Percentiles rank a stretch among this genome's conserved stretches.
phyloP scores from a whole-genome alignment of 2,797 vertebrate genomes.

The Ispidina picta region DNA sequence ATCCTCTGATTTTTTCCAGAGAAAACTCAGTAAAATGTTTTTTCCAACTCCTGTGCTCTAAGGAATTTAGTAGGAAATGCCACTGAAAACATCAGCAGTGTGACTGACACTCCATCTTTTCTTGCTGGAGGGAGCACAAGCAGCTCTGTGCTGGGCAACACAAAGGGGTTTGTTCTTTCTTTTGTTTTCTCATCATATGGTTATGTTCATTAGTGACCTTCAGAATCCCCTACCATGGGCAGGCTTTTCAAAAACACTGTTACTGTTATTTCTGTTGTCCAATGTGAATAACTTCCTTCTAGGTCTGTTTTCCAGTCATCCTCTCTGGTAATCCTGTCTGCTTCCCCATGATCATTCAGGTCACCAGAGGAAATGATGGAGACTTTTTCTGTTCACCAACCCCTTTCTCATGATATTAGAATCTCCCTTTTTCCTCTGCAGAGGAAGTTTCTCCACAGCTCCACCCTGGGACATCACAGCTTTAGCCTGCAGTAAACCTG shows the following conservation, averaged over 20 bases:
- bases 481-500: not conserved
- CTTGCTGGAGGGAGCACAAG: not conserved
- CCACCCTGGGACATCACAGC: not conserved
- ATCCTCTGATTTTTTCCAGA: not conserved
- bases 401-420: not conserved
- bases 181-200: not conserved
- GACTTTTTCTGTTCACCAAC: not conserved
- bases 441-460: conserved; percentile 1
- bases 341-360: not conserved
- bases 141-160: not conserved
- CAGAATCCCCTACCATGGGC: not conserved
- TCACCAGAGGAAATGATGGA: not conserved
- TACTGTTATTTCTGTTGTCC: not conserved
- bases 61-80: not conserved
- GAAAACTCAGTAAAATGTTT: not conserved
- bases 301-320: not conserved
- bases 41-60: not conserved
- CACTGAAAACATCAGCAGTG: not conserved
- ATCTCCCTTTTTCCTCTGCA: not conserved
- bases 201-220: not conserved
- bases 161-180: not conserved
- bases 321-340: not conserved
- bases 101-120: not conserved
- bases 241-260: not conserved
- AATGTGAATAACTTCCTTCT: not conserved